Percentiles rank a stretch among this genome's conserved stretches.
Evolutionary conservation across 2,888 invertebrate species (phyloP).

Genomic region (Brachypterus glaber): DNA sequence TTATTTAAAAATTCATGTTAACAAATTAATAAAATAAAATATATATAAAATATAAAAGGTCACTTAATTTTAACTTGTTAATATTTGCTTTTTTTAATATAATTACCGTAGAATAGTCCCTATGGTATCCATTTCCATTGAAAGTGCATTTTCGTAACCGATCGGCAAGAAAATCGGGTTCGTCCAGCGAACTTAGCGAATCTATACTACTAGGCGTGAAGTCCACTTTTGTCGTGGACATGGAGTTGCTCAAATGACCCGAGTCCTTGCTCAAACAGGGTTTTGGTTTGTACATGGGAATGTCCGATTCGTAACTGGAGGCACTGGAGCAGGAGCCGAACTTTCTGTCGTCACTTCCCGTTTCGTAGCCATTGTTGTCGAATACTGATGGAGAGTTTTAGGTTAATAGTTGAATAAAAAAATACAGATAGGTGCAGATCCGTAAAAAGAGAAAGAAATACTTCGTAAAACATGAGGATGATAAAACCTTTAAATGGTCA

Average conservation of each 20-base stretch:
- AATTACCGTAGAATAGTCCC: slow-evolving; percentile 23
- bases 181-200: slow-evolving; percentile 39
- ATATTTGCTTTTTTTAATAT: not conserved
- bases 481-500: too few relatives aligned
- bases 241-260: slow-evolving; percentile 36
- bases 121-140: slow-evolving; percentile 21
- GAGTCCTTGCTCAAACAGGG: slow-evolving; percentile 38
- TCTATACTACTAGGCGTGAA: slow-evolving; percentile 39
- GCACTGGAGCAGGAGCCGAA: slow-evolving; percentile 38
- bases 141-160: slow-evolving; percentile 35
- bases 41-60: too few relatives aligned
- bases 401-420: too few relatives aligned
- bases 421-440: too few relatives aligned
- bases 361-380: slow-evolving; percentile 37
- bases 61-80: too few relatives aligned
- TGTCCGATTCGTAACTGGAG: slow-evolving; percentile 39
- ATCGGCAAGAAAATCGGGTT: slow-evolving; percentile 37
- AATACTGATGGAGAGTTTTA: too few relatives aligned
- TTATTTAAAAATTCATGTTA: too few relatives aligned
- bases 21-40: too few relatives aligned
- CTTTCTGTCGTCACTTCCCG: slow-evolving; percentile 32
- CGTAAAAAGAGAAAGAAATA: too few relatives aligned
- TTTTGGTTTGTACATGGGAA: slow-evolving; percentile 19
- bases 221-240: slow-evolving; percentile 34
- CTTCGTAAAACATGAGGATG: too few relatives aligned